Conservation (phyloP, 2,797 vertebrate genomes). For the Clarias laeviceps region DNA sequence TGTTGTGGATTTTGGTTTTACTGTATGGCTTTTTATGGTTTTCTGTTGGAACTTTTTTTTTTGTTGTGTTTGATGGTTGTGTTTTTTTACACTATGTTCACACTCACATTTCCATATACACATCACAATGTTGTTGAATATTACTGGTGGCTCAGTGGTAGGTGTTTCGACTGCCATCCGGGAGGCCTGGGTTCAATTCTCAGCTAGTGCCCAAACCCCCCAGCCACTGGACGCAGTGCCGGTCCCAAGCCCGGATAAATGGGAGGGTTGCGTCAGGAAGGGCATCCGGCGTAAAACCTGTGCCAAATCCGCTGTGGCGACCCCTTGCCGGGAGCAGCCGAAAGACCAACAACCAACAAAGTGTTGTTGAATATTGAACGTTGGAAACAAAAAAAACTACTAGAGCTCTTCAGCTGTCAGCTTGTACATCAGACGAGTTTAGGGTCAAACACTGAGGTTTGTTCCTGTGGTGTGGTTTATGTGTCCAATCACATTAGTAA, state of each 20-base stretch:
- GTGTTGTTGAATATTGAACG: background rate
- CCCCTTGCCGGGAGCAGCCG: too few relatives aligned
- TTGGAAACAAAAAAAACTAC: background rate
- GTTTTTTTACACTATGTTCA: background rate
- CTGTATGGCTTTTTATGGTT: background rate
- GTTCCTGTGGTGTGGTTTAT: background rate
- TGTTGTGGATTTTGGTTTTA: background rate
- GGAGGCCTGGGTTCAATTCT: too few relatives aligned
- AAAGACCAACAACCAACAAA: background rate
- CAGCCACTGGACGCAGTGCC: too few relatives aligned
- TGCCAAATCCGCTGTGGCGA: too few relatives aligned
- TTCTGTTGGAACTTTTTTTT: too few relatives aligned
- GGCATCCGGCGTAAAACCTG: too few relatives aligned
- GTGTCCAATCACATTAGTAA: background rate
- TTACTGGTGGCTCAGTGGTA: background rate
- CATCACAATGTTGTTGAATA: background rate
- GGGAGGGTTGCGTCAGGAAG: too few relatives aligned
- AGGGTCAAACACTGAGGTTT: background rate
- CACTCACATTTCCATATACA: background rate
- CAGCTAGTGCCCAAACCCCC: too few relatives aligned
- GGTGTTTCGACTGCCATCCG: too few relatives aligned
- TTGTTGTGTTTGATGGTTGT: background rate
- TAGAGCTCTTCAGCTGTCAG: background rate
- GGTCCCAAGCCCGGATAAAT: too few relatives aligned
- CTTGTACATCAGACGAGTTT: background rate